These are phyloP conservation scores for Columba livia DNA, from an alignment of 2,113 vertebrate genomes.

Conservation along the genomic window DNA sequence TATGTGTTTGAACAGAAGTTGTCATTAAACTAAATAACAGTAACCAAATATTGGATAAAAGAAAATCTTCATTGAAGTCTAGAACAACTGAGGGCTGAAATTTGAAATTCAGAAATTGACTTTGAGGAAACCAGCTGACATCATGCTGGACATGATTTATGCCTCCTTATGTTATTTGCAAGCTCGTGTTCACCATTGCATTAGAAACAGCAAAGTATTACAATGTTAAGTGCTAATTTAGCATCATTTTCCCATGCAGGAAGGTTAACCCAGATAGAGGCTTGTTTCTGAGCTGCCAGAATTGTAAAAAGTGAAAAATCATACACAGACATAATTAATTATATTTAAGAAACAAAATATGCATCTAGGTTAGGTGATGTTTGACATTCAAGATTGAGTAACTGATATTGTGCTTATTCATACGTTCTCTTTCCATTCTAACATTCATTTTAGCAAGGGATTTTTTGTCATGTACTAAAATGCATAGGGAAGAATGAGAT, in stretches of 20 bases:
- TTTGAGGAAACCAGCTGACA: neutral
- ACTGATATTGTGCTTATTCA: neutral
- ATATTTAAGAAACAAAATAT: neutral
- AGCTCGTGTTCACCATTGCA: neutral
- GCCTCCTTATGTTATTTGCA: neutral
- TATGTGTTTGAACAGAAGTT: neutral
- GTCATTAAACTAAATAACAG: neutral
- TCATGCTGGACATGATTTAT: neutral
- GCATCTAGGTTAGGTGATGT: neutral
- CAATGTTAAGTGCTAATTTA: neutral
- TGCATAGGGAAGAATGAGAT: neutral
- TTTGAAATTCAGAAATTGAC: neutral
- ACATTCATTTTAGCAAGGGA: neutral
- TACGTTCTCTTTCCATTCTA: neutral
- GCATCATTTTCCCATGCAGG: neutral
- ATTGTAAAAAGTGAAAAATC: neutral
- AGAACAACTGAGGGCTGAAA: neutral
- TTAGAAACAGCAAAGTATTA: neutral
- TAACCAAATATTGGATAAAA: neutral
- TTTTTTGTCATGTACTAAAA: neutral
- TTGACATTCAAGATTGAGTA: neutral
- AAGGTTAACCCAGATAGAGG: neutral
- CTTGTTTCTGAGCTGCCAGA: neutral
- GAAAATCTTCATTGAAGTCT: neutral
- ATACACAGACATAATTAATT: neutral